A percentile compares a stretch with the other conserved stretches of the same genome.
These are phyloP conservation scores for Euphydryas editha DNA, from an alignment of 2,888 invertebrate species.

Conservation along the genomic window DNA sequence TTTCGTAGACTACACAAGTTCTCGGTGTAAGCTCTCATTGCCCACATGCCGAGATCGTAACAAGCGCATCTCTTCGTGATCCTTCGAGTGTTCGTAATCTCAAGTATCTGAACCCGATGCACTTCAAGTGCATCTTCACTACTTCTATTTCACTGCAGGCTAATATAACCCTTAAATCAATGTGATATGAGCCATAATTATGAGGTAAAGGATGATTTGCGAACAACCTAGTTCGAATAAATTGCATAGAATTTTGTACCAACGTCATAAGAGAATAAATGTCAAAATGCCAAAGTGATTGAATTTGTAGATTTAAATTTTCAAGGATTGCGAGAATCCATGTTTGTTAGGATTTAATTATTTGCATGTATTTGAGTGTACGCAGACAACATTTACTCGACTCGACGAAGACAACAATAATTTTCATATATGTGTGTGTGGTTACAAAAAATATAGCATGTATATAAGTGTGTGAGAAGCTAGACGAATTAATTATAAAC, in stretches of 20 bases:
- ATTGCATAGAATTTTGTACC: neutral
- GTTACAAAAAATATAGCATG: too few relatives aligned
- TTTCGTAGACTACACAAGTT: conserved; percentile 9
- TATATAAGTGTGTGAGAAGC: too few relatives aligned
- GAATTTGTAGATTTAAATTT: neutral
- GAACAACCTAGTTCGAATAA: neutral
- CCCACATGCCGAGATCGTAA: conserved; percentile 34
- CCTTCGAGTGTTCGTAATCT: conserved; percentile 45
- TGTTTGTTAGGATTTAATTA: neutral
- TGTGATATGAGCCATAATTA: neutral
- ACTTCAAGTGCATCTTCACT: conserved; percentile 37
- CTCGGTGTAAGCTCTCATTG: conserved; percentile 8
- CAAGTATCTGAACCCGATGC: conserved; percentile 43
- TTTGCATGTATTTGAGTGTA: neutral
- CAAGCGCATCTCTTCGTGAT: conserved; percentile 41
- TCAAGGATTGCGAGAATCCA: neutral
- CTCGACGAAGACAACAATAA: too few relatives aligned
- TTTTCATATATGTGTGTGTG: too few relatives aligned
- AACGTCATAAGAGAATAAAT: neutral
- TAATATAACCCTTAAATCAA: neutral
- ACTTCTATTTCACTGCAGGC: neutral
- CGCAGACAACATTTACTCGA: too few relatives aligned
- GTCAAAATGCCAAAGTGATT: neutral
- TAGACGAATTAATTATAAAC: neutral
- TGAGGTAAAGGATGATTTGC: neutral